Evolutionary conservation across 2,797 vertebrate species (phyloP).

Genomic region (Thripadectes ignobilis): DNA sequence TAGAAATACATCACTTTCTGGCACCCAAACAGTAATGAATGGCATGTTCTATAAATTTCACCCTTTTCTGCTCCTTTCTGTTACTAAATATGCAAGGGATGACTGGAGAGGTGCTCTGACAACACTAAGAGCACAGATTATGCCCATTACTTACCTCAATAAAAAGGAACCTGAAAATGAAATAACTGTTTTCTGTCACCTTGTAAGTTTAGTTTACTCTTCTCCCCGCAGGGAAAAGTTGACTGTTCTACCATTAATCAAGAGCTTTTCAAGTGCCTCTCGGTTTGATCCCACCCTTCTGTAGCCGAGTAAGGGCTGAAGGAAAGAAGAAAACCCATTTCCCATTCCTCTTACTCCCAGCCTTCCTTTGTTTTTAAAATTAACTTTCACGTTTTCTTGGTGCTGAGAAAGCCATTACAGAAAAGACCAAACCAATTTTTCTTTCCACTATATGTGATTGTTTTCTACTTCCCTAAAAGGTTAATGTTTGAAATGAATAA

Average conservation of each 20-base stretch:
- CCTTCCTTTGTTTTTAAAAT: conserved; percentile 20
- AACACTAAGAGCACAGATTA: background rate
- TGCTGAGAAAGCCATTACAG: conserved; percentile 38
- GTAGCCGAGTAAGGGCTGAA: background rate
- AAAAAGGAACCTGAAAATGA: background rate
- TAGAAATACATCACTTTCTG: conserved; percentile 16
- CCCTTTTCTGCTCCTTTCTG: background rate
- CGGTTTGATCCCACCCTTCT: background rate
- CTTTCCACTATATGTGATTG: background rate
- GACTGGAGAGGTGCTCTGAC: background rate
- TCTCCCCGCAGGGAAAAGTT: background rate
- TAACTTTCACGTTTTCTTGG: conserved; percentile 27
- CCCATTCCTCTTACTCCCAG: background rate
- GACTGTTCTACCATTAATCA: background rate
- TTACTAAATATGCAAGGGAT: conserved; percentile 27
- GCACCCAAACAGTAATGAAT: conserved; percentile 51
- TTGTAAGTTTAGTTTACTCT: background rate
- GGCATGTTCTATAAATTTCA: background rate
- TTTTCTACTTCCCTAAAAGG: conserved; percentile 59
- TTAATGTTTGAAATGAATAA: conserved; percentile 53
- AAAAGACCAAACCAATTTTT: conserved; percentile 56
- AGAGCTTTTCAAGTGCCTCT: background rate
- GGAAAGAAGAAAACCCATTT: background rate
- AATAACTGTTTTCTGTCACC: background rate
- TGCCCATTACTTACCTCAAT: background rate